Evolutionary conservation across 2,888 invertebrate genomes (phyloP), one percentile per base, ranked within the genome.

Genomic region (Pocota personata): DNA sequence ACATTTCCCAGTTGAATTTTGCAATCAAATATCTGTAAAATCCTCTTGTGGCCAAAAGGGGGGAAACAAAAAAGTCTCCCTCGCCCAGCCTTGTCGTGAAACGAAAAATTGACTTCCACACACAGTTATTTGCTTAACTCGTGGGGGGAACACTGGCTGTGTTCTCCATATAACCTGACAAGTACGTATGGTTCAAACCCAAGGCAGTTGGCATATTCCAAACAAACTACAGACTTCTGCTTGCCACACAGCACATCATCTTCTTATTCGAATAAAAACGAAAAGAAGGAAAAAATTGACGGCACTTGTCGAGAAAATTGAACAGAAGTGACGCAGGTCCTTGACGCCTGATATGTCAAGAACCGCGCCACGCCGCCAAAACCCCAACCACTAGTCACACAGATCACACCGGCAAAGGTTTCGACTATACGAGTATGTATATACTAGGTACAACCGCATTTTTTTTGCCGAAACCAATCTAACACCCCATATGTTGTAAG

Each of bases 11-110:
- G 52, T 77, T 60, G 66, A 77, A 40, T 48, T 52, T 19, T 8
- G 43, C 67, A 82, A 82, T 75, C 69, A 69, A 69, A 82, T 75
- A 75, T 82, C 69, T 48, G 46, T 62, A 60, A 69, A 52, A 57
- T 16, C 40, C n/a, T 40, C 66, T 16, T 60, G 57, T 48, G 21
- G 66, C 35, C 37, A 37, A 37, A 52, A n/a, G n/a, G n/a, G n/a
- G n/a, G n/a, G n/a, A 8, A 32, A 37, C 30, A 16, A 19, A 24
- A 24, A 24, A 3, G 40, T 10, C 37, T 10, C 14, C 14, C 2
- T 12, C 27, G 10, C 32, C 32, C 16, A 24, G 12, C 14, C n/a
- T 3, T 1, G 1, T 14, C 16, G 27, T 27, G 30, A 10, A 32
- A 8, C 37, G 8, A 52, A 12, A 67, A 67, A 67, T 67, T 50